A percentile compares a stretch with the other conserved stretches of the same genome.
Conservation (phyloP, 1,140 invertebrate species). For the Polypedilum pembai region DNA sequence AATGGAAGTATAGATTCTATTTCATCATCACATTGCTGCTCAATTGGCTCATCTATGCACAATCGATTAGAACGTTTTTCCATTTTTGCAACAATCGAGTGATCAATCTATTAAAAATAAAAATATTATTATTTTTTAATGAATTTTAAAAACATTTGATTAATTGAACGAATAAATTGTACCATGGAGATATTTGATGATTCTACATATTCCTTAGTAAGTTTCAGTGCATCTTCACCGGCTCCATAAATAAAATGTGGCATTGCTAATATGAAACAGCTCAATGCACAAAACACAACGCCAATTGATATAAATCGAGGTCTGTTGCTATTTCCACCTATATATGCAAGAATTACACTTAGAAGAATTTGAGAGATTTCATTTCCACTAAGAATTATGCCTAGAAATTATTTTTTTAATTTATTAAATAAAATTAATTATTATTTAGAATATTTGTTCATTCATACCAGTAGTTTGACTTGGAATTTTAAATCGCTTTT, state of each 20-base stretch:
- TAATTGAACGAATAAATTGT: not conserved
- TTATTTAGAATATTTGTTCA: too few relatives aligned
- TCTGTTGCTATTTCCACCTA: constrained; percentile 52
- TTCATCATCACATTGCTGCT: constrained; percentile 36
- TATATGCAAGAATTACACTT: constrained; percentile 53
- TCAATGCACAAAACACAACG: constrained; percentile 53
- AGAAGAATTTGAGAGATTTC: constrained; percentile 61
- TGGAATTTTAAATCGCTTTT: constrained; percentile 63
- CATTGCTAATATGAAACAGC: constrained; percentile 55
- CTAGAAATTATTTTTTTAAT: constrained; percentile 42
- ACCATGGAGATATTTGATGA: not conserved
- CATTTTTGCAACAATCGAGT: not conserved
- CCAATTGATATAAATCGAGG: constrained; percentile 60
- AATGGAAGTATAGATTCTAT: constrained; percentile 48
- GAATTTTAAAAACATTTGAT: constrained; percentile 20
- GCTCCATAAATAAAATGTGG: constrained; percentile 63
- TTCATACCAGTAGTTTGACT: constrained; percentile 59
- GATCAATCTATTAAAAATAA: not conserved
- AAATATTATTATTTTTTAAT: not conserved
- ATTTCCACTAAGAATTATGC: constrained; percentile 61
- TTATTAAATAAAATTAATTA: too few relatives aligned
- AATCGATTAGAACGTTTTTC: not conserved
- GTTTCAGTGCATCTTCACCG: constrained; percentile 47
- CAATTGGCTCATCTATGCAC: constrained; percentile 39
- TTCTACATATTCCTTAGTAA: constrained; percentile 44